phyloP scores from a whole-genome alignment of 2,113 vertebrate genomes.

The Aldabrachelys gigantea region DNA sequence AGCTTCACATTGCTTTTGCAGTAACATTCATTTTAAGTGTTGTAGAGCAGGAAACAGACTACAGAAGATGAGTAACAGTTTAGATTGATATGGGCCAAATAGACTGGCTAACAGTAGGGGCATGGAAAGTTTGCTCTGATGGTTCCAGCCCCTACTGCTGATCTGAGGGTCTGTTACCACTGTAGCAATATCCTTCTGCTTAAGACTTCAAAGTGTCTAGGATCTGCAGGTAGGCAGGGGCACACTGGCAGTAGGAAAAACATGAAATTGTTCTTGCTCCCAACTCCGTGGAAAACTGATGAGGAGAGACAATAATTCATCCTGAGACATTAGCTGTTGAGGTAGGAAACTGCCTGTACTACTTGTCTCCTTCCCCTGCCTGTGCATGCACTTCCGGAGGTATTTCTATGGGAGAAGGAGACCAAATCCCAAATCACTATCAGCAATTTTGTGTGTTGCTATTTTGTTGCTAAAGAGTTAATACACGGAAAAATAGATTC shows the following conservation, averaged over 20 bases:
- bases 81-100: background rate
- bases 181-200: accelerated
- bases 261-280: background rate
- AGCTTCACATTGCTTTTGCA: background rate
- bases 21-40: background rate
- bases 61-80: background rate
- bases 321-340: background rate
- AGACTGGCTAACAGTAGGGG: background rate
- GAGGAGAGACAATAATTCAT: background rate
- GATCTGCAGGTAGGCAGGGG: background rate
- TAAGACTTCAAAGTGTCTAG: background rate
- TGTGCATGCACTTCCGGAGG: background rate
- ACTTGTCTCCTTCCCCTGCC: background rate
- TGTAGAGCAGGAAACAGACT: background rate
- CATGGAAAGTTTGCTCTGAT: background rate
- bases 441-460: background rate
- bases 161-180: background rate
- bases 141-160: background rate
- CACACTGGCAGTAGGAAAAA: background rate
- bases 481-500: background rate
- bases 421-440: background rate
- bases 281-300: background rate
- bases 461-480: background rate
- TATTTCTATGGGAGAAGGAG: background rate
- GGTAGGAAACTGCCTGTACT: background rate